Evolutionary conservation across 2,113 vertebrate species (phyloP).

Genomic region (Sisor rabdophorus): DNA sequence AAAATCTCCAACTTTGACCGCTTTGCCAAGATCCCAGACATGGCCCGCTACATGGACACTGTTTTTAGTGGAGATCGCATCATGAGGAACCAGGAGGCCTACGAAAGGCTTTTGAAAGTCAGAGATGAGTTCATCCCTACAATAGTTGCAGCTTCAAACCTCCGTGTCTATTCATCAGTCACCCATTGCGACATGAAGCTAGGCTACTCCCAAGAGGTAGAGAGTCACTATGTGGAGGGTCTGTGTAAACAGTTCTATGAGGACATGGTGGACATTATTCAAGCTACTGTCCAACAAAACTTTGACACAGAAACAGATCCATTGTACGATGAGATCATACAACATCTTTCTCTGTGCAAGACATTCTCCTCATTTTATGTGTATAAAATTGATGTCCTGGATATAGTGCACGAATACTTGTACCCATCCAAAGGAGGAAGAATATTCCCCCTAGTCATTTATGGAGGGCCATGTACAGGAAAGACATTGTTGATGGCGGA

Average conservation of each 20-base stretch:
- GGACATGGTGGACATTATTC: slow-evolving; percentile 98
- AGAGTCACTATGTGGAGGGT: slow-evolving; percentile 95
- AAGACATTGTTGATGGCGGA: slow-evolving; percentile 93
- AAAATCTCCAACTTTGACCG: slow-evolving; percentile 97
- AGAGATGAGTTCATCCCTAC: slow-evolving; percentile 97
- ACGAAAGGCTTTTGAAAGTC: slow-evolving; percentile 88
- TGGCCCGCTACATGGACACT: slow-evolving; percentile 92
- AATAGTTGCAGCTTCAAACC: slow-evolving; percentile 88
- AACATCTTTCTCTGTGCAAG: slow-evolving; percentile 91
- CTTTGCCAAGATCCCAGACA: slow-evolving; percentile 90
- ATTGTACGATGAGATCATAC: slow-evolving; percentile 91
- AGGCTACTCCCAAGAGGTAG: slow-evolving; percentile 94
- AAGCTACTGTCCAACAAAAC: slow-evolving; percentile 95
- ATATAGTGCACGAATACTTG: slow-evolving; percentile 87
- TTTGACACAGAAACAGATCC: slow-evolving; percentile 91
- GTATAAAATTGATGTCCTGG: slow-evolving; percentile 85
- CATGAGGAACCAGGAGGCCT: slow-evolving; percentile 88
- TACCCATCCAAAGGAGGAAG: slow-evolving; percentile 82
- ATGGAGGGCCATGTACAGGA: slow-evolving; percentile 94
- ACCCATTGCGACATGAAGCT: slow-evolving; percentile 98
- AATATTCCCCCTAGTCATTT: slow-evolving; percentile 83
- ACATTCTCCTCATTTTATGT: slow-evolving; percentile 84
- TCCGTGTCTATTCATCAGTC: slow-evolving; percentile 93
- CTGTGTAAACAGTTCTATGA: slow-evolving; percentile 98
- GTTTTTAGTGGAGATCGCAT: slow-evolving; percentile 75